Conservation (phyloP, 2,113 vertebrate genomes). For the Nyctibius bracteatus region DNA sequence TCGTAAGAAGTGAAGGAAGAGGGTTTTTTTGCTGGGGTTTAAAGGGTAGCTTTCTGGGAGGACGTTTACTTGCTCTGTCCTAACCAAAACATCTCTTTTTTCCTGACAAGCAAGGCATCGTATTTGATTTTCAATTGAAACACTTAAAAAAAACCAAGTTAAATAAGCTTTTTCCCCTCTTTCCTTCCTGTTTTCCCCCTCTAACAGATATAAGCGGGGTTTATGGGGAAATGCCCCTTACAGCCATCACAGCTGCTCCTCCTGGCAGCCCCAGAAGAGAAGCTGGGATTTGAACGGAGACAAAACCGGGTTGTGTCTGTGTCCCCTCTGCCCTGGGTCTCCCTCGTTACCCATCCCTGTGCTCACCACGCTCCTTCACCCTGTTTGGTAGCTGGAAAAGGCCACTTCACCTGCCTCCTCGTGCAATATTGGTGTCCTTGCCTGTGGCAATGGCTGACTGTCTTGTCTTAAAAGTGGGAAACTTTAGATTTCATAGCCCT, state of each 20-base stretch:
- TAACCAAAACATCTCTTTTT: neutral
- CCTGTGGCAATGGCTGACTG: neutral
- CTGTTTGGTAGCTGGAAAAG: neutral
- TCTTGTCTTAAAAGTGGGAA: neutral
- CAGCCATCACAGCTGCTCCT: neutral
- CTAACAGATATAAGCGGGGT: fast-evolving
- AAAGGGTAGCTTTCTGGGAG: neutral
- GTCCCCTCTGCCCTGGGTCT: neutral
- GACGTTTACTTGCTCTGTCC: neutral
- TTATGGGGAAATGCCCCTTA: neutral
- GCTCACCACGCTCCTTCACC: neutral
- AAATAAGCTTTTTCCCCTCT: neutral
- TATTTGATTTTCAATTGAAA: neutral
- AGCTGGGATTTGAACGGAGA: neutral
- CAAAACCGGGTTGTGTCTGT: neutral
- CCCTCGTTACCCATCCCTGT: neutral
- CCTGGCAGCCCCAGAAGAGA: neutral
- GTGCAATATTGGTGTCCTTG: neutral
- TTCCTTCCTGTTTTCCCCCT: neutral
- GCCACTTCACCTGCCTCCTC: neutral
- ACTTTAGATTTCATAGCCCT: neutral
- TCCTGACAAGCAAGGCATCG: neutral
- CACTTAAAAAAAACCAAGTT: neutral
- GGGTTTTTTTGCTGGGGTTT: neutral
- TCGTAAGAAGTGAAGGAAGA: neutral